These are phyloP conservation scores for Synchiropus splendidus DNA, from an alignment of 2,113 vertebrate species.

Conservation along the genomic window DNA sequence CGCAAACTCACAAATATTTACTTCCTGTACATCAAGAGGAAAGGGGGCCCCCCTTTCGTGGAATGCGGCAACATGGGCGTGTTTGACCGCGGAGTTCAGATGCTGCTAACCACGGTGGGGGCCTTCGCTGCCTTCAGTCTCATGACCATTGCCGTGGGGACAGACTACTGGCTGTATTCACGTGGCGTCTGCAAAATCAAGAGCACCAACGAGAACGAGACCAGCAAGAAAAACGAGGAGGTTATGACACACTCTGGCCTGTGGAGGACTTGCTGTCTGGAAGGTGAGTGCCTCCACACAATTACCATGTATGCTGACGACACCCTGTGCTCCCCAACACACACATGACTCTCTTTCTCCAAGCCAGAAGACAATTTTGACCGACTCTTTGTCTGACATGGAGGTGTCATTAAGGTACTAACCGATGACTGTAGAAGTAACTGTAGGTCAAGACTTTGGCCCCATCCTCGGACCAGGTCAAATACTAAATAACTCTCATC, in stretches of 20 bases:
- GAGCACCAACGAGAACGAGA: constrained; percentile 94
- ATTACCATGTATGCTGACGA: too few species aligned
- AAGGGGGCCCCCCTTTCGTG: constrained; percentile 97
- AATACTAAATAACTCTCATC: too few species aligned
- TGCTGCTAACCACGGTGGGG: constrained; percentile 98
- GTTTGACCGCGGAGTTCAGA: constrained; percentile 99
- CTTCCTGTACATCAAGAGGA: constrained; percentile 73
- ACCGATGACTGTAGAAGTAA: too few species aligned
- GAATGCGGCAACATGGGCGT: constrained; percentile 99
- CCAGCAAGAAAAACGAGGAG: constrained; percentile 99
- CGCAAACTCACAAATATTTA: constrained; percentile 73
- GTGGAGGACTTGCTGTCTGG: constrained; percentile 98
- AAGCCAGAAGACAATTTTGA: too few species aligned
- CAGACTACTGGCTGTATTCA: constrained; percentile 98
- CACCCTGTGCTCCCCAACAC: too few species aligned
- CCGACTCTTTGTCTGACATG: too few species aligned
- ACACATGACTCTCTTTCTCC: too few species aligned
- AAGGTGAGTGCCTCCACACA: constrained; percentile 70
- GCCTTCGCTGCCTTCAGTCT: constrained; percentile 98
- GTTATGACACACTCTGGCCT: constrained; percentile 98
- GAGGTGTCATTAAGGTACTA: too few species aligned
- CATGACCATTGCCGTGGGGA: constrained; percentile 98
- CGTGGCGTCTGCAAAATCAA: constrained; percentile 96
- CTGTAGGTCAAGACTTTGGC: too few species aligned
- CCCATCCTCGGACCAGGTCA: too few species aligned